Evolutionary conservation across 2,113 vertebrate genomes (phyloP).

Genomic region (Petroica traversi): DNA sequence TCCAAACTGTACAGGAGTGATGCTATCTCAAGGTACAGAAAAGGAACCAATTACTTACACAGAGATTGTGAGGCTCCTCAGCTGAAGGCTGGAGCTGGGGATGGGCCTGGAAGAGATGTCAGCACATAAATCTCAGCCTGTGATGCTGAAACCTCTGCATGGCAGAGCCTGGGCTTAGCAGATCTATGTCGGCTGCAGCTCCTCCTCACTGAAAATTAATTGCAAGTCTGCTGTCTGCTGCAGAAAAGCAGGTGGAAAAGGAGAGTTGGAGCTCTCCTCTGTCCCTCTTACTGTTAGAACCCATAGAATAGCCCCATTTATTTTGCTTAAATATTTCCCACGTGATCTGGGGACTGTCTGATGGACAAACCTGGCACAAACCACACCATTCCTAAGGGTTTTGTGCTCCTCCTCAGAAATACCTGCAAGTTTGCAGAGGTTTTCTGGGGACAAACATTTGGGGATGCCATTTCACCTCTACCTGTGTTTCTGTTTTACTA

Average conservation of each 20-base stretch:
- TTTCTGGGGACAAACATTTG: background rate
- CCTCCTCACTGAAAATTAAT: background rate
- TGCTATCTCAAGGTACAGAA: background rate
- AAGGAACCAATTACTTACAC: background rate
- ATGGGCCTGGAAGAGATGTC: background rate
- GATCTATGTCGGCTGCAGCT: accelerated
- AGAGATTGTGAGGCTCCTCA: background rate
- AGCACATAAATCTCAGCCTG: background rate
- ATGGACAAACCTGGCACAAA: background rate
- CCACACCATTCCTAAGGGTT: background rate
- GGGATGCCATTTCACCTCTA: background rate
- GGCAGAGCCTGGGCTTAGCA: background rate
- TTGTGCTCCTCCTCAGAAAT: background rate
- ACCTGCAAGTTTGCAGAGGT: background rate
- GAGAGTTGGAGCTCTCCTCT: background rate
- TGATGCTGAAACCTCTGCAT: background rate
- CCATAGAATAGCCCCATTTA: background rate
- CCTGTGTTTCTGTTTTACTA: background rate
- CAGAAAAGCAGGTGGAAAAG: background rate
- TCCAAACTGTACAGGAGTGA: background rate
- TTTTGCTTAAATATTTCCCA: background rate
- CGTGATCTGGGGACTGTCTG: accelerated
- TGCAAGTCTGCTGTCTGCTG: background rate
- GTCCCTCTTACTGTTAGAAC: background rate
- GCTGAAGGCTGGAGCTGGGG: background rate